Evolutionary conservation across 2,797 vertebrate genomes (phyloP).

Genomic region (Gila robusta): DNA sequence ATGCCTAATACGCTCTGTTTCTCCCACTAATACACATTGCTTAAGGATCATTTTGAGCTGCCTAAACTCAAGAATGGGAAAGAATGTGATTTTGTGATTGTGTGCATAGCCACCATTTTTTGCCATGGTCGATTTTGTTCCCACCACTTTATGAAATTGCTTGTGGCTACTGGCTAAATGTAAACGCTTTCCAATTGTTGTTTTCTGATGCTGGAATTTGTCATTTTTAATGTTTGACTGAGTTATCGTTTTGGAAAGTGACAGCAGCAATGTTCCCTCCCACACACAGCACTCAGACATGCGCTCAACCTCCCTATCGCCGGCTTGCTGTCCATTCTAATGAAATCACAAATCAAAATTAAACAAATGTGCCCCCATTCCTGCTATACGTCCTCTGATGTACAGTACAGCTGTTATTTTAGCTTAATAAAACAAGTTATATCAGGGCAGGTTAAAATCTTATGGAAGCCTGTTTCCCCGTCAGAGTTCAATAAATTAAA

Average conservation of each 20-base stretch:
- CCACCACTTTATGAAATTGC: slow-evolving; percentile 24
- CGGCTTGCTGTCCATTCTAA: neutral
- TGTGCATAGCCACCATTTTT: neutral
- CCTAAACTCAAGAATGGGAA: slow-evolving; percentile 10
- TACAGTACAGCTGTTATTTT: neutral
- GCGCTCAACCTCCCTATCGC: neutral
- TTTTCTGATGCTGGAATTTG: neutral
- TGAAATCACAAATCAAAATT: neutral
- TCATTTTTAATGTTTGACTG: slow-evolving; percentile 15
- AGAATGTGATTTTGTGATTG: slow-evolving; percentile 21
- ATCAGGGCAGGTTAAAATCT: neutral
- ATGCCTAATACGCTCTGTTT: slow-evolving; percentile 19
- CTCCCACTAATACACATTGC: slow-evolving; percentile 13
- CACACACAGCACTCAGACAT: neutral
- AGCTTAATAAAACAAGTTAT: neutral
- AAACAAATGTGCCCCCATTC: neutral
- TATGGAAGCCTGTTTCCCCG: neutral
- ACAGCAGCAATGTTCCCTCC: neutral
- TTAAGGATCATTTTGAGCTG: slow-evolving; percentile 17
- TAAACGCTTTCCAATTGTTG: neutral
- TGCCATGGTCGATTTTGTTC: neutral
- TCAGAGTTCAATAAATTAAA: neutral
- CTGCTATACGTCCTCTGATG: neutral
- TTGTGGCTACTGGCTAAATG: neutral
- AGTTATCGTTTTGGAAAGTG: slow-evolving; percentile 9